These are phyloP conservation scores for Bubo blakistoni DNA, from an alignment of 2,113 vertebrate species.

Conservation along the genomic window DNA sequence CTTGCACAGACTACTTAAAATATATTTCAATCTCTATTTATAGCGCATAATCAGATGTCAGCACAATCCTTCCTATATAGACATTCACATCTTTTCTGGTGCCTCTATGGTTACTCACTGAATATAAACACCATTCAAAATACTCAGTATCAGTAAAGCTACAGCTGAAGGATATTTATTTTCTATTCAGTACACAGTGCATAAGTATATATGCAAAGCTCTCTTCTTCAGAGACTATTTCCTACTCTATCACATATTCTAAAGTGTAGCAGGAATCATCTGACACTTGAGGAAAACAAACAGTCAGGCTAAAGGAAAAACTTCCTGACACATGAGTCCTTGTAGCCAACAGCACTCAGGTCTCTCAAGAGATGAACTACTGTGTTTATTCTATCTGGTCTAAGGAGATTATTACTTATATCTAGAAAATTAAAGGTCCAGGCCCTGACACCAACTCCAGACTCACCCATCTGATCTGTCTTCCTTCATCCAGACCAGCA, in stretches of 20 bases:
- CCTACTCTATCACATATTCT: fast-evolving
- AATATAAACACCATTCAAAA: not conserved
- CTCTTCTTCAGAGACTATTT: not conserved
- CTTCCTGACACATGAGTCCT: fast-evolving
- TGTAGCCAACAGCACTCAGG: not conserved
- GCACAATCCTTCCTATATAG: not conserved
- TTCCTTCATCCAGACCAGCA: not conserved
- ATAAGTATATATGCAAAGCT: not conserved
- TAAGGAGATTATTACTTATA: not conserved
- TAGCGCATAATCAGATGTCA: not conserved
- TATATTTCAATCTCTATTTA: conserved; percentile 2
- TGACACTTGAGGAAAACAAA: not conserved
- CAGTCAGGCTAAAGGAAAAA: not conserved
- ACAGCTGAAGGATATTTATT: not conserved
- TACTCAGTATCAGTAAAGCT: not conserved
- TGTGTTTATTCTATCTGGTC: fast-evolving
- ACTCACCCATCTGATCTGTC: not conserved
- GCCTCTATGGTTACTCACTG: not conserved
- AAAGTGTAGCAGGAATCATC: not conserved
- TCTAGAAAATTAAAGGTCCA: not conserved
- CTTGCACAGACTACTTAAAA: not conserved
- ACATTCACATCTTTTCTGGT: not conserved
- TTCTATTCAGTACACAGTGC: not conserved
- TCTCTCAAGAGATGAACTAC: too few species aligned
- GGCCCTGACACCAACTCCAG: not conserved